Conservation (phyloP, 2,888 invertebrate genomes). For the Catocala nupta region DNA sequence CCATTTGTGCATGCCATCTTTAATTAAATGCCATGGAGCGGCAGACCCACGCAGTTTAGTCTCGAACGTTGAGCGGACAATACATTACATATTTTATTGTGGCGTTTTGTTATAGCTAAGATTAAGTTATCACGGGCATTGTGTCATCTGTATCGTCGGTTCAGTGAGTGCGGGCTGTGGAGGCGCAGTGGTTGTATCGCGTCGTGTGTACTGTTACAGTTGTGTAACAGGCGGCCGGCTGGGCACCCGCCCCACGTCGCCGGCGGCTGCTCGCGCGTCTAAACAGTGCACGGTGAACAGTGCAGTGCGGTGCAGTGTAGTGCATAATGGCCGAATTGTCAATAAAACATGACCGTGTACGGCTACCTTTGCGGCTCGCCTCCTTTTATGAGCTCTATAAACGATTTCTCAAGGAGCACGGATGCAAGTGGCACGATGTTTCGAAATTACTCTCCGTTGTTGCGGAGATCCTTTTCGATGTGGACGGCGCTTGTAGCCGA, state of each 20-base stretch:
- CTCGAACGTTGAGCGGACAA: conserved; percentile 56
- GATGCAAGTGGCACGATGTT: conserved; percentile 84
- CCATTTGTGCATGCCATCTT: conserved; percentile 71
- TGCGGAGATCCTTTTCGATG: conserved; percentile 82
- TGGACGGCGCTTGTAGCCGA: conserved; percentile 78
- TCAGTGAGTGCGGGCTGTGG: conserved; percentile 32
- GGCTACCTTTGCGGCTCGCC: conserved; percentile 69
- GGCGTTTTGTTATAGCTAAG: conserved; percentile 10
- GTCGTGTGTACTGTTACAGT: conserved; percentile 61
- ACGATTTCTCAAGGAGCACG: conserved; percentile 82
- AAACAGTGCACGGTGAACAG: conserved; percentile 42
- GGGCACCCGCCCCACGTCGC: conserved; percentile 72
- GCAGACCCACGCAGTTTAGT: conserved; percentile 67
- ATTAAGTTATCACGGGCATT: conserved; percentile 49
- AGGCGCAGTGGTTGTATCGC: conserved; percentile 56
- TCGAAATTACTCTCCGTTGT: conserved; percentile 78
- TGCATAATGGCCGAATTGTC: conserved; percentile 75
- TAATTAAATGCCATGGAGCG: conserved; percentile 70
- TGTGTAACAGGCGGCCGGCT: conserved; percentile 73
- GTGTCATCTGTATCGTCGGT: conserved; percentile 52
- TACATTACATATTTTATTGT: conserved; percentile 29
- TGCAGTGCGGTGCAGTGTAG: conserved; percentile 62
- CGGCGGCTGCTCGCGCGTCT: conserved; percentile 49
- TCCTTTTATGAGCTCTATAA: conserved; percentile 83
- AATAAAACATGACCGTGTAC: conserved; percentile 68